Percentiles rank a stretch among this genome's conserved stretches.
These are phyloP conservation scores for Stratiomys singularior DNA, from an alignment of 2,888 invertebrate species.

Conservation along the genomic window DNA sequence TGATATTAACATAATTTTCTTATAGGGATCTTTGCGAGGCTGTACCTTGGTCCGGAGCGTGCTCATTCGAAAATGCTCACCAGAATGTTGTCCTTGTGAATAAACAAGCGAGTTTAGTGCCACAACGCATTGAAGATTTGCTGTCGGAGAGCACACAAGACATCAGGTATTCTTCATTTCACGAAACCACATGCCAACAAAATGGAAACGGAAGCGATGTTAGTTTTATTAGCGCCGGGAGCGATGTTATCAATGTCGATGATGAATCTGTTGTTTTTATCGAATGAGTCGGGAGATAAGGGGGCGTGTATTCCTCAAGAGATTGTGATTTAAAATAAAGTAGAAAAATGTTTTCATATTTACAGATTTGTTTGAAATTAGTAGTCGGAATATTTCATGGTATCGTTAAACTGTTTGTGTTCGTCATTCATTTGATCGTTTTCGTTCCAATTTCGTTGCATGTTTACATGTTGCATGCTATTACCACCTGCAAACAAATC, in stretches of 20 bases:
- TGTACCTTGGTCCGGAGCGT: constrained; percentile 56
- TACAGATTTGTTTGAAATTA: not conserved
- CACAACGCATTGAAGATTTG: not conserved
- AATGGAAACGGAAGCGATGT: constrained; percentile 8
- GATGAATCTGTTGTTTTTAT: not conserved
- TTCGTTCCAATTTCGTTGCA: not conserved
- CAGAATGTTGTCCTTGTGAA: constrained; percentile 56
- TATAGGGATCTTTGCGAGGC: constrained; percentile 36
- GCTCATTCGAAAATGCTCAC: constrained; percentile 58
- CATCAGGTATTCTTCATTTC: constrained; percentile 11
- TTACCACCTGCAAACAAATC: not conserved
- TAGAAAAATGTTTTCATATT: not conserved
- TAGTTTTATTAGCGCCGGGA: constrained; percentile 22
- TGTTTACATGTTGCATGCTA: not conserved
- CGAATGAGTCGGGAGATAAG: not conserved
- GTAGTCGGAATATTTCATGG: too few species aligned
- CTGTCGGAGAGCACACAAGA: constrained; percentile 32
- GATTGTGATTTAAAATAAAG: not conserved
- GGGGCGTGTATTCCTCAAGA: not conserved
- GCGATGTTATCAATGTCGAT: constrained; percentile 16
- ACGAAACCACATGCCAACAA: not conserved
- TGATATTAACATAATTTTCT: not conserved
- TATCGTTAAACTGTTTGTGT: too few species aligned
- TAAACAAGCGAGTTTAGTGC: constrained; percentile 13
- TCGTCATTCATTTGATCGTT: not conserved